Conservation (phyloP, 2,797 vertebrate species). For the Cryptoblepharus egeriae region DNA sequence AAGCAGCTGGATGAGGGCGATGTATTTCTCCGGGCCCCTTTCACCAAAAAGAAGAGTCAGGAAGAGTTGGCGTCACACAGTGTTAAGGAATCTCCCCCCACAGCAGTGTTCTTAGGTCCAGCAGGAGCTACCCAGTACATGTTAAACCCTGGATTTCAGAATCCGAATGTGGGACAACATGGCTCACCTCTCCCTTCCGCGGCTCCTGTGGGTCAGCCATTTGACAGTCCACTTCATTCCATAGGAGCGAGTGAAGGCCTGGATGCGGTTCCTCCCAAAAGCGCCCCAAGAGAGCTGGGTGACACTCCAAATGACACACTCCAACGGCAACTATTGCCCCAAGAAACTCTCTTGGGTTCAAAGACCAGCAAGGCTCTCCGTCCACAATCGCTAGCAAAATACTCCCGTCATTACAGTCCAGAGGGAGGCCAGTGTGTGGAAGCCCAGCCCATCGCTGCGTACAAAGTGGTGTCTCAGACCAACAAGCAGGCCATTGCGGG, state of each 20-base stretch:
- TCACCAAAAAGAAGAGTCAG: slow-evolving; percentile 86
- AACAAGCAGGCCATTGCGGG: slow-evolving; percentile 79
- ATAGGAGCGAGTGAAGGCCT: slow-evolving; percentile 41
- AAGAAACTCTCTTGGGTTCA: slow-evolving; percentile 55
- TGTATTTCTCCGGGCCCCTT: slow-evolving; percentile 93
- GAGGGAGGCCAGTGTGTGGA: slow-evolving; percentile 65
- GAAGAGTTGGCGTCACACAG: slow-evolving; percentile 62
- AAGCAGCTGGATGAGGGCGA: slow-evolving; percentile 79
- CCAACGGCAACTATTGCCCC: slow-evolving; percentile 54
- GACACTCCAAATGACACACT: slow-evolving; percentile 51
- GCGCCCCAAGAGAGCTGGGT: slow-evolving; percentile 44
- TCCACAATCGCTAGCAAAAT: slow-evolving; percentile 89
- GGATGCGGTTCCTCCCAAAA: slow-evolving; percentile 54
- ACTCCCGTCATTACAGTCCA: slow-evolving; percentile 90
- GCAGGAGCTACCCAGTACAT: slow-evolving; percentile 18
- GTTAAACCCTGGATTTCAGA: slow-evolving; percentile 37
- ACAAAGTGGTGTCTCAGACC: slow-evolving; percentile 79
- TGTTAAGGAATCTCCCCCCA: slow-evolving; percentile 30
- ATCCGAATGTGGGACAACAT: slow-evolving; percentile 31
- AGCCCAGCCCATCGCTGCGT: slow-evolving; percentile 73
- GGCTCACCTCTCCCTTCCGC: background rate
- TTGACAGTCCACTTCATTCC: slow-evolving; percentile 20
- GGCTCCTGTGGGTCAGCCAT: slow-evolving; percentile 23
- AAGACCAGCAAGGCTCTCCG: slow-evolving; percentile 83
- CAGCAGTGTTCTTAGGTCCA: slow-evolving; percentile 2